Conservation (phyloP, 2,113 vertebrate species). For the Gadus macrocephalus region DNA sequence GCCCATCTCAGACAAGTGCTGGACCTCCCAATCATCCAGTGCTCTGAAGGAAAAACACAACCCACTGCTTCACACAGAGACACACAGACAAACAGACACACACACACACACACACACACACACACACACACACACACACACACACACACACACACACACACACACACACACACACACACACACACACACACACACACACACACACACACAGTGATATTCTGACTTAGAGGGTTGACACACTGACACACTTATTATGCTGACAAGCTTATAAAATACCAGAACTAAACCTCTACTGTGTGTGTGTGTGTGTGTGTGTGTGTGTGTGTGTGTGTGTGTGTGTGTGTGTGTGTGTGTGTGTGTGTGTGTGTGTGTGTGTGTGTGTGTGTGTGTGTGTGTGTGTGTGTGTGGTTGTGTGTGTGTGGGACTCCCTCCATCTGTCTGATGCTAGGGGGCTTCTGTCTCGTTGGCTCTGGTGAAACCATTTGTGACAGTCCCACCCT, state of each 20-base stretch:
- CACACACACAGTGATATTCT: background rate
- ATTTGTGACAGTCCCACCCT: constrained; percentile 23
- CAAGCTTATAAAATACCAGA: background rate
- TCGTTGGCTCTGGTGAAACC: constrained; percentile 27
- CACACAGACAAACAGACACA: background rate
- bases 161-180: background rate
- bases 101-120: background rate
- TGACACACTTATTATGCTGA: background rate
- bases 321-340: too few species aligned
- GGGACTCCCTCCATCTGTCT: constrained; percentile 39
- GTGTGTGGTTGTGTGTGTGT: constrained; percentile 10
- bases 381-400: constrained; percentile 9
- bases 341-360: too few species aligned
- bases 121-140: background rate
- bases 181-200: background rate
- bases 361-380: too few species aligned
- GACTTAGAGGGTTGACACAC: background rate
- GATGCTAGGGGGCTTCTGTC: constrained; percentile 37
- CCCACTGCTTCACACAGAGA: too few species aligned
- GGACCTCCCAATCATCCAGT: too few species aligned
- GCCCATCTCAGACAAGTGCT: too few species aligned
- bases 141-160: background rate
- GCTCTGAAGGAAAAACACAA: too few species aligned
- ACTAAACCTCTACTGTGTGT: constrained; percentile 1
- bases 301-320: background rate